These are phyloP conservation scores for Cynaeus angustus DNA, from an alignment of 2,888 invertebrate genomes.

Conservation along the genomic window DNA sequence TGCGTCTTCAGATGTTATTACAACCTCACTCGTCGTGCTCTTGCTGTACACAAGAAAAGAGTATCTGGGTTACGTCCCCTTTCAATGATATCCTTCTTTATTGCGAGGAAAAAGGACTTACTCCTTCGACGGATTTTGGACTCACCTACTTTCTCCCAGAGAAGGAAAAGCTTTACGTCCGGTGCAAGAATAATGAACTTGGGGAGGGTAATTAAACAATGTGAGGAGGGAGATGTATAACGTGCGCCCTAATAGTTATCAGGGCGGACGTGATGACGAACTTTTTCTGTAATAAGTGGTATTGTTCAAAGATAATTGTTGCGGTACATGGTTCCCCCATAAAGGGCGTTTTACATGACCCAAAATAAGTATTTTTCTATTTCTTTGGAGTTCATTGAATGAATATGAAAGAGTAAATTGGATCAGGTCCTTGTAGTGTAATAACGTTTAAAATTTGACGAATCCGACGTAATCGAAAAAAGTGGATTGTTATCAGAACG, in stretches of 20 bases:
- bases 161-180: slow-evolving; percentile 18
- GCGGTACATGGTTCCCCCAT: too few relatives aligned
- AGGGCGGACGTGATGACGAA: too few relatives aligned
- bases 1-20: slow-evolving; percentile 64
- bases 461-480: neutral
- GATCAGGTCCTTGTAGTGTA: neutral
- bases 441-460: neutral
- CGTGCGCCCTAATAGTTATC: neutral
- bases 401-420: neutral
- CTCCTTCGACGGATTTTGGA: slow-evolving; percentile 18
- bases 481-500: slow-evolving; percentile 9
- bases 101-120: slow-evolving; percentile 13
- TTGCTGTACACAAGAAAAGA: slow-evolving; percentile 11
- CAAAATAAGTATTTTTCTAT: too few relatives aligned
- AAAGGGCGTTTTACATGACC: too few relatives aligned
- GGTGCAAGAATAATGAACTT: slow-evolving; percentile 32
- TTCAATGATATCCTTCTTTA: slow-evolving; percentile 23
- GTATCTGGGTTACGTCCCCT: slow-evolving; percentile 32
- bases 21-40: slow-evolving; percentile 40
- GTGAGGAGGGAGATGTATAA: neutral
- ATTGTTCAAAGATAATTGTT: too few relatives aligned
- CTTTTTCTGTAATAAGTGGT: too few relatives aligned
- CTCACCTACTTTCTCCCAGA: slow-evolving; percentile 6
- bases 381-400: too few relatives aligned
- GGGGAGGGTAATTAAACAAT: slow-evolving; percentile 14